These are phyloP conservation scores for Physella acuta DNA, from an alignment of 1,140 invertebrate species.

Conservation along the genomic window DNA sequence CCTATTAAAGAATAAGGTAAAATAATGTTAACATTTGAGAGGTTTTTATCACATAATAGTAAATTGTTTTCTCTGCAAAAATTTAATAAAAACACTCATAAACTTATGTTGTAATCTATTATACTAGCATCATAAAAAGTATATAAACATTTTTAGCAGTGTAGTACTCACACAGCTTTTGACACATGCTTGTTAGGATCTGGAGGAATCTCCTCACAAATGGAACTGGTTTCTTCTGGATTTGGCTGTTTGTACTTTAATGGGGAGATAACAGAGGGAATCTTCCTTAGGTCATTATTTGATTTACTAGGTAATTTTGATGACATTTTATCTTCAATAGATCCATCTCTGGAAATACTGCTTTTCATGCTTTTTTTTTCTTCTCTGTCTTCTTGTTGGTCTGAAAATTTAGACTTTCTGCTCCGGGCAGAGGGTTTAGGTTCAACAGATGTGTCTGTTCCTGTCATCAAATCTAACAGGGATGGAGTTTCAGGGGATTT, in stretches of 20 bases:
- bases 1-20: constrained; percentile 18
- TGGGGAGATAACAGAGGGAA: too few species aligned
- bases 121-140: too few species aligned
- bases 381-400: constrained; percentile 7
- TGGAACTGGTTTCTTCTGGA: constrained; percentile 36
- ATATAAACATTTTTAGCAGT: too few species aligned
- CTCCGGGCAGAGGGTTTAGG: constrained; percentile 15
- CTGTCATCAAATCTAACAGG: constrained; percentile 36
- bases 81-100: too few species aligned
- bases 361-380: neutral
- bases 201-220: constrained; percentile 40
- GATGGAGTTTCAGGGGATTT: constrained; percentile 14
- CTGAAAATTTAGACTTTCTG: neutral
- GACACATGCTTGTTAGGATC: constrained; percentile 11
- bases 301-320: neutral
- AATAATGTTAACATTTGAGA: too few species aligned
- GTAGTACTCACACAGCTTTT: neutral
- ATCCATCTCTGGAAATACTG: too few species aligned
- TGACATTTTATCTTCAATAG: neutral
- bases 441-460: constrained; percentile 13
- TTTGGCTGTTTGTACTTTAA: neutral
- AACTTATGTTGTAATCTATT: too few species aligned
- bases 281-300: too few species aligned
- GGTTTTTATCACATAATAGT: too few species aligned
- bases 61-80: too few species aligned